Conservation (phyloP, 2,888 invertebrate genomes). For the Metellina segmentata region DNA sequence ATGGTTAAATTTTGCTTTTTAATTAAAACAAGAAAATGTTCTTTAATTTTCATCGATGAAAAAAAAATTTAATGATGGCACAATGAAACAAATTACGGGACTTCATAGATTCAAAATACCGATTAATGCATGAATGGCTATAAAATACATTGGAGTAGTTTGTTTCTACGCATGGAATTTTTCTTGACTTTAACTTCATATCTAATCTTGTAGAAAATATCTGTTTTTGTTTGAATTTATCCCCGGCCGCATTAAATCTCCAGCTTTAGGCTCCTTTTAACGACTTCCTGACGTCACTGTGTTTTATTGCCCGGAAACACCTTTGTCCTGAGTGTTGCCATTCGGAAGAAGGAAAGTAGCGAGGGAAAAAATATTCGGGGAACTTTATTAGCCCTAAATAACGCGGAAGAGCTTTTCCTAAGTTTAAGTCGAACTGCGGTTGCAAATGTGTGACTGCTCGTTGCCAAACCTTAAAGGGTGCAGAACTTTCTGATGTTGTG, state of each 20-base stretch:
- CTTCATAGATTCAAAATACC: no score
- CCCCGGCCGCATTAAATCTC: constrained; percentile 28
- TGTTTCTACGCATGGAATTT: no score
- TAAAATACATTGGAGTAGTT: no score
- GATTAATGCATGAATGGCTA: no score
- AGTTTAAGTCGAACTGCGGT: background rate
- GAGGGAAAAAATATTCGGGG: constrained; percentile 7
- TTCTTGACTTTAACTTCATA: no score
- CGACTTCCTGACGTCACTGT: constrained; percentile 22
- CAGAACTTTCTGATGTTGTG: background rate
- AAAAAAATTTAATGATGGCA: no score
- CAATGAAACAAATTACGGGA: no score
- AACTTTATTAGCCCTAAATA: constrained; percentile 56
- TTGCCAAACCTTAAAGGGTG: background rate
- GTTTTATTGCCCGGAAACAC: constrained; percentile 40
- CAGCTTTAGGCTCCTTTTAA: constrained; percentile 23
- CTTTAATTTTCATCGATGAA: no score
- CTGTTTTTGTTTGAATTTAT: background rate
- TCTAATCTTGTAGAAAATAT: no score
- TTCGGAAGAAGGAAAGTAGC: constrained; percentile 42
- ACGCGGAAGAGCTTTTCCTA: constrained; percentile 17
- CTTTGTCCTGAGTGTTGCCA: constrained; percentile 50
- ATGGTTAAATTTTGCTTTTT: no score
- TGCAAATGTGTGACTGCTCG: background rate
- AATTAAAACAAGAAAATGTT: no score